Conservation (phyloP, 2,113 vertebrate species). For the Isichthys henryi region DNA sequence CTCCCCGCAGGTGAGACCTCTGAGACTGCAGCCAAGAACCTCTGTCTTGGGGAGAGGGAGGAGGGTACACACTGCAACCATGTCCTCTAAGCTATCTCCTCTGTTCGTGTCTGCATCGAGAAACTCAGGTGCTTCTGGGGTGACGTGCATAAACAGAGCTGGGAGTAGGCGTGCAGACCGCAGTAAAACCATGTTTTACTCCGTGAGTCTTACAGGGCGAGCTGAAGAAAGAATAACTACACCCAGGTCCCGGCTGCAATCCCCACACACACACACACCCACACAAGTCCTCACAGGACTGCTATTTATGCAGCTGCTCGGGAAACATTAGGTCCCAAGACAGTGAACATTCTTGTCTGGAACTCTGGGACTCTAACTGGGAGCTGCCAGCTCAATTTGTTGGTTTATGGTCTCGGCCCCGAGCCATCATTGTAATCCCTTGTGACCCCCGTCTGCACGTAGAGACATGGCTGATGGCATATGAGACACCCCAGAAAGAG, state of each 20-base stretch:
- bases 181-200: not conserved
- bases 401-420: not conserved
- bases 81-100: not conserved
- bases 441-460: not conserved
- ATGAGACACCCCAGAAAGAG: not conserved
- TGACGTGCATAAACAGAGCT: not conserved
- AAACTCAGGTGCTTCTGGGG: not conserved
- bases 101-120: not conserved
- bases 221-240: too few relatives aligned
- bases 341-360: slow-evolving; percentile 19
- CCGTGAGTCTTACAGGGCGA: too few relatives aligned
- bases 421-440: not conserved
- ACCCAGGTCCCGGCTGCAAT: too few relatives aligned
- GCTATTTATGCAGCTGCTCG: slow-evolving; percentile 19
- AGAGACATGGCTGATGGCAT: not conserved
- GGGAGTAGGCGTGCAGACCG: not conserved
- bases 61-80: not conserved
- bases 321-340: slow-evolving; percentile 11
- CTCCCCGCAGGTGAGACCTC: slow-evolving; percentile 61
- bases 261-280: not conserved
- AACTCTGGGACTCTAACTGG: not conserved
- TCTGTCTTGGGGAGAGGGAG: not conserved
- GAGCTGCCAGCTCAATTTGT: not conserved
- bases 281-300: not conserved
- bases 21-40: not conserved